These are phyloP conservation scores for Deilephila porcellus DNA, from an alignment of 2,888 invertebrate genomes.

Conservation along the genomic window DNA sequence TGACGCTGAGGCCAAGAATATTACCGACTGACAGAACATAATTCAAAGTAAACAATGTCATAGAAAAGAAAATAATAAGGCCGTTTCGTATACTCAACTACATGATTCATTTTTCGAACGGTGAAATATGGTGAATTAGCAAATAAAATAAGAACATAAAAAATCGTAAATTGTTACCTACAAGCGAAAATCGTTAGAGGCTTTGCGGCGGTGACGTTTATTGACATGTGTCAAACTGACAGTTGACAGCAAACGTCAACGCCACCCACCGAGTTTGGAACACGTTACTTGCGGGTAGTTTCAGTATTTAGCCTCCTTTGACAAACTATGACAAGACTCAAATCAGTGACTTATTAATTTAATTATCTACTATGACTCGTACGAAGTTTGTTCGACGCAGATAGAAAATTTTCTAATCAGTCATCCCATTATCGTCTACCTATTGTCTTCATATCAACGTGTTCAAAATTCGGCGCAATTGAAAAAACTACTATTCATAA, in stretches of 20 bases:
- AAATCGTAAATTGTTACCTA: slow-evolving; percentile 43
- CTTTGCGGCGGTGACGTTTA: not conserved
- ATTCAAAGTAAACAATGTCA: slow-evolving; percentile 34
- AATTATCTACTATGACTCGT: not conserved
- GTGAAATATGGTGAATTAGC: slow-evolving; percentile 48
- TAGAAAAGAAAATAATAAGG: slow-evolving; percentile 44
- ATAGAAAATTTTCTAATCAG: not conserved
- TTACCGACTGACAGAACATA: slow-evolving; percentile 24
- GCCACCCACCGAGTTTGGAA: slow-evolving; percentile 9
- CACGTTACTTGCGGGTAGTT: not conserved
- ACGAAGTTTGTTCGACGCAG: slow-evolving; percentile 8
- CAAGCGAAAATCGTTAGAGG: slow-evolving; percentile 18
- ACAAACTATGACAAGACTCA: slow-evolving; percentile 3
- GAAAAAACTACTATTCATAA: slow-evolving; percentile 53
- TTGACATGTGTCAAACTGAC: slow-evolving; percentile 25
- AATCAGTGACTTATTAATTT: not conserved
- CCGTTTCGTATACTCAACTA: slow-evolving; percentile 49
- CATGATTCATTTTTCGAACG: slow-evolving; percentile 60
- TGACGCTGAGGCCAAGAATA: not conserved
- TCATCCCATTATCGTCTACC: not conserved
- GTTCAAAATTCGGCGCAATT: slow-evolving; percentile 41
- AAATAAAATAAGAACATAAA: slow-evolving; percentile 42
- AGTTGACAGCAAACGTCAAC: not conserved
- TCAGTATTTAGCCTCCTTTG: slow-evolving; percentile 17
- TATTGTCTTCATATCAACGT: slow-evolving; percentile 28